These are phyloP conservation scores for Peromyscus attwateri DNA, from an alignment of 2,797 vertebrate genomes.

Conservation along the genomic window DNA sequence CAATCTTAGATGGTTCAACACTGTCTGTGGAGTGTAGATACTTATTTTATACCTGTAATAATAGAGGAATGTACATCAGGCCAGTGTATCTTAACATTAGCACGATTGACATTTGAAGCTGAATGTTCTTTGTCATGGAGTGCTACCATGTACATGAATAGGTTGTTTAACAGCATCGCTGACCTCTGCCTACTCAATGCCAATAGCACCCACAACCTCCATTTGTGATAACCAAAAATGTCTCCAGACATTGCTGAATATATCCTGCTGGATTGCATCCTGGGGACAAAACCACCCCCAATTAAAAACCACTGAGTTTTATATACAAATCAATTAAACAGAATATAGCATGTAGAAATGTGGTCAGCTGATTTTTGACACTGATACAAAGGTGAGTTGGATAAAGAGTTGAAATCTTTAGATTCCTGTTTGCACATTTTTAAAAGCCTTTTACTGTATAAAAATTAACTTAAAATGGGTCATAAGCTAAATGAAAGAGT, in stretches of 20 bases:
- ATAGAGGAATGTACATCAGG: neutral
- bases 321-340: neutral
- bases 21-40: neutral
- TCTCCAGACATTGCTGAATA: neutral
- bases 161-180: neutral
- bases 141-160: neutral
- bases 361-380: neutral
- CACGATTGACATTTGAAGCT: neutral
- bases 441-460: neutral
- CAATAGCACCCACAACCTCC: neutral
- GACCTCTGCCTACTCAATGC: neutral
- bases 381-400: neutral
- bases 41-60: neutral
- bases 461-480: conserved; percentile 28
- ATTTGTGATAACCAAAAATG: neutral
- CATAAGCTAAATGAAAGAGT: neutral
- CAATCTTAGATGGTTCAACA: neutral
- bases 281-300: neutral
- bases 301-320: neutral
- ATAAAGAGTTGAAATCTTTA: neutral
- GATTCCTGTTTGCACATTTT: neutral
- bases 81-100: neutral
- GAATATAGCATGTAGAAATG: neutral
- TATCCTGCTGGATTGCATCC: neutral
- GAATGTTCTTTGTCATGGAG: neutral